Evolutionary conservation across 2,888 invertebrate species (phyloP).

Genomic region (Saturnia pavonia): DNA sequence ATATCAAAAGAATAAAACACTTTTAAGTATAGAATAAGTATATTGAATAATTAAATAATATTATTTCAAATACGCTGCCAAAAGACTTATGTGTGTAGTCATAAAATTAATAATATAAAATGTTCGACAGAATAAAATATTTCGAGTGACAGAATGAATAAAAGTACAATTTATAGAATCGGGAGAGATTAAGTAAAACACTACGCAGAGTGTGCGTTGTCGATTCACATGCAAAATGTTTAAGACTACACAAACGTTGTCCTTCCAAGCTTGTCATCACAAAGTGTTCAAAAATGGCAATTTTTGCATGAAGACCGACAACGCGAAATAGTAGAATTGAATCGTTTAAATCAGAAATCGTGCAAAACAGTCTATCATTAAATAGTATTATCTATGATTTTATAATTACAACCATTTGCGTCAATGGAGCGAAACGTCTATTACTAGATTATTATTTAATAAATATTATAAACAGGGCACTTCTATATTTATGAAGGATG

Average conservation of each 20-base stretch:
- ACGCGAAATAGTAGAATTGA: slow-evolving; percentile 42
- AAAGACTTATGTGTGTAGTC: slow-evolving; percentile 79
- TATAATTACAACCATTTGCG: slow-evolving; percentile 79
- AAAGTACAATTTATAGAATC: slow-evolving; percentile 57
- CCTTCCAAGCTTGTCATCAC: slow-evolving; percentile 51
- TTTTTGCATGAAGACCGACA: slow-evolving; percentile 48
- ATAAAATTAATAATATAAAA: slow-evolving; percentile 77
- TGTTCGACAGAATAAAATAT: slow-evolving; percentile 75
- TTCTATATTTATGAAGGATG: slow-evolving; percentile 62
- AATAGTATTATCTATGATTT: slow-evolving; percentile 65
- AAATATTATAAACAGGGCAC: slow-evolving; percentile 66
- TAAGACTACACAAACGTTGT: slow-evolving; percentile 21
- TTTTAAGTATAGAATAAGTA: slow-evolving; percentile 81
- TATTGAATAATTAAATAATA: slow-evolving; percentile 82
- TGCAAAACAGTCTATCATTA: slow-evolving; percentile 80
- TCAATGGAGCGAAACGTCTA: slow-evolving; percentile 77
- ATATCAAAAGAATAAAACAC: slow-evolving; percentile 59
- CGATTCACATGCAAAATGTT: slow-evolving; percentile 44
- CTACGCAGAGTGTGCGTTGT: slow-evolving; percentile 38
- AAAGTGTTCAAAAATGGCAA: slow-evolving; percentile 51
- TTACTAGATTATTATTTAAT: slow-evolving; percentile 62
- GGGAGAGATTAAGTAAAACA: slow-evolving; percentile 54
- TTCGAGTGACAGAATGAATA: slow-evolving; percentile 60
- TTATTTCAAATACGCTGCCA: slow-evolving; percentile 80
- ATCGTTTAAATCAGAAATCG: slow-evolving; percentile 63